These are phyloP conservation scores for Propsilocerus akamusi DNA, from an alignment of 1,140 invertebrate genomes.

Conservation along the genomic window DNA sequence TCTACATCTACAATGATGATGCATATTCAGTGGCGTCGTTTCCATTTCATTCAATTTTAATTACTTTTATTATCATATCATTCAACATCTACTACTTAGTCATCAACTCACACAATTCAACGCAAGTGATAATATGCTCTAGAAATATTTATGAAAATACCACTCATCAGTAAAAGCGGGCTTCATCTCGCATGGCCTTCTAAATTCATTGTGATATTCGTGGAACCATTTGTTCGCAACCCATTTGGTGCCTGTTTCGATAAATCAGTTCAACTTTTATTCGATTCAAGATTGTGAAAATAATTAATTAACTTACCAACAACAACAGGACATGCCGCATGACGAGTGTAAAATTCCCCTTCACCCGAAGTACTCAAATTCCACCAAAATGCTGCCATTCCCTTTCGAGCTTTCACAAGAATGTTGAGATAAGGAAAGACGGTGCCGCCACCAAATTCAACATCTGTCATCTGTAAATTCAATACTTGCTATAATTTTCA, in stretches of 20 bases:
- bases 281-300: no score
- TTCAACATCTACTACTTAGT: no score
- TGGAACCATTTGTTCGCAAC: conserved; percentile 9
- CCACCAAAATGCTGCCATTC: conserved; percentile 86
- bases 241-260: conserved; percentile 24
- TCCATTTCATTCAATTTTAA: no score
- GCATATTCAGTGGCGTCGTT: no score
- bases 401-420: conserved; percentile 64
- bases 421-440: conserved; percentile 68
- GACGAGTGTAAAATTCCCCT: conserved; percentile 72
- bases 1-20: no score
- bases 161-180: neutral
- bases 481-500: conserved; percentile 10
- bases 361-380: conserved; percentile 78
- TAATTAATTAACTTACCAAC: no score
- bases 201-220: neutral
- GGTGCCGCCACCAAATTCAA: conserved; percentile 84
- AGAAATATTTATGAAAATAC: no score
- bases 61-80: no score
- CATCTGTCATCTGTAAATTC: conserved; percentile 69
- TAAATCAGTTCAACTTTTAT: no score
- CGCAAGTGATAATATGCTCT: no score
- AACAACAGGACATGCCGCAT: conserved; percentile 92
- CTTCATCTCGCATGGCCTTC: neutral
- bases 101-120: no score